phyloP scores from a whole-genome alignment of 2,113 vertebrate species.

The Laticauda laticaudata region DNA sequence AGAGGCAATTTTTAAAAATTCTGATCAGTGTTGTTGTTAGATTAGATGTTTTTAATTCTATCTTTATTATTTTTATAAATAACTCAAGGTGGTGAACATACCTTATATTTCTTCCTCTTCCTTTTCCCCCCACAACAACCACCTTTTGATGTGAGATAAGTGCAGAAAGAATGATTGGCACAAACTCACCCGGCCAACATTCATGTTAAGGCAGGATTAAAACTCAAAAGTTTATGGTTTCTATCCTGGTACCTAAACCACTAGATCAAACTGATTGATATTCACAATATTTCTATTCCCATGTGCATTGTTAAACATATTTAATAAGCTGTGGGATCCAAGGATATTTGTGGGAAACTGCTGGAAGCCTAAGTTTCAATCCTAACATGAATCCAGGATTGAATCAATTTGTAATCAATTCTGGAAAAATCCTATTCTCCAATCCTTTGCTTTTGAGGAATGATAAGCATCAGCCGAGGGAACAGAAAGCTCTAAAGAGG shows the following conservation, averaged over 20 bases:
- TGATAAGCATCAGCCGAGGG: background rate
- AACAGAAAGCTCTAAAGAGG: background rate
- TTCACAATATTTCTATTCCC: background rate
- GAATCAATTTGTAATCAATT: background rate
- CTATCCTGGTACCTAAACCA: background rate
- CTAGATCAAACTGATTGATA: background rate
- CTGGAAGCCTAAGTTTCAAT: background rate
- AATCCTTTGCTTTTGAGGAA: background rate
- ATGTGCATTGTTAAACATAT: background rate
- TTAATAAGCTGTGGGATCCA: background rate
- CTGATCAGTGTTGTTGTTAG: background rate
- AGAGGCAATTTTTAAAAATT: background rate
- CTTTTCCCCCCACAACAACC: background rate
- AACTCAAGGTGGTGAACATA: background rate
- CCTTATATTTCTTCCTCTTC: background rate
- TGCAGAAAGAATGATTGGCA: background rate
- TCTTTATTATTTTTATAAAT: background rate
- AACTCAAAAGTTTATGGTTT: background rate
- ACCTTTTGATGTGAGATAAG: background rate
- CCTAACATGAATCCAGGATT: background rate
- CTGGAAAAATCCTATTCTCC: background rate
- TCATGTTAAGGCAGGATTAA: background rate
- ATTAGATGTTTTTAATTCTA: background rate
- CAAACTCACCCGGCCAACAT: background rate
- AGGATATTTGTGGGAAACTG: background rate